Evolutionary conservation across 2,888 invertebrate genomes (phyloP).

Genomic region (Lamellibrachia satsuma): DNA sequence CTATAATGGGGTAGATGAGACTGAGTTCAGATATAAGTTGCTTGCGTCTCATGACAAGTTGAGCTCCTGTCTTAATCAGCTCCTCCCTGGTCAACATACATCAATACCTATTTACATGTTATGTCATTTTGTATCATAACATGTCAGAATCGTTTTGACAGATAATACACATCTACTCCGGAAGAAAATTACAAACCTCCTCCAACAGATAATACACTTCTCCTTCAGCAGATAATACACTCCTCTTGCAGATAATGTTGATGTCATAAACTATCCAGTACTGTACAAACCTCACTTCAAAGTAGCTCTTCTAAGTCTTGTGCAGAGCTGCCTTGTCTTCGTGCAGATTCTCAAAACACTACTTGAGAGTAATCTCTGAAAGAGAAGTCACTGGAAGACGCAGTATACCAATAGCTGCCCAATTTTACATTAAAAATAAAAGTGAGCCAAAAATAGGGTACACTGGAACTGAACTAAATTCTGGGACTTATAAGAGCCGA

Average conservation of each 20-base stretch:
- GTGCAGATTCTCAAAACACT: conserved; percentile 66
- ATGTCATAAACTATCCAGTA: neutral
- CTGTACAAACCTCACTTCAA: conserved; percentile 68
- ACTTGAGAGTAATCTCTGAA: conserved; percentile 34
- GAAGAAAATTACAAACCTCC: too few relatives aligned
- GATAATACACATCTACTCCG: too few relatives aligned
- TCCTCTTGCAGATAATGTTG: too few relatives aligned
- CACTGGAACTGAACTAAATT: neutral
- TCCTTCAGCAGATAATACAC: too few relatives aligned
- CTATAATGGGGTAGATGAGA: conserved; percentile 78
- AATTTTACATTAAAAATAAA: neutral
- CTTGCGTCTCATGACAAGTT: conserved; percentile 73
- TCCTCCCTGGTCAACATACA: conserved; percentile 67
- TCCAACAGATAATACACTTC: too few relatives aligned
- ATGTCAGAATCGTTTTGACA: neutral
- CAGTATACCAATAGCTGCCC: too few relatives aligned
- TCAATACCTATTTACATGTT: neutral
- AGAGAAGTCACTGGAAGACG: neutral
- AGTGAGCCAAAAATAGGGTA: neutral
- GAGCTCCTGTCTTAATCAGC: conserved; percentile 75
- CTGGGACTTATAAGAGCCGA: too few relatives aligned
- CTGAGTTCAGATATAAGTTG: conserved; percentile 80
- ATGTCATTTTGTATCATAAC: neutral
- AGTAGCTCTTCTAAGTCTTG: conserved; percentile 72
- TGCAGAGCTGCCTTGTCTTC: conserved; percentile 74